Percentiles rank a stretch among this genome's conserved stretches.
phyloP scores from a whole-genome alignment of 2,113 vertebrate species.

The Addax nasomaculatus region DNA sequence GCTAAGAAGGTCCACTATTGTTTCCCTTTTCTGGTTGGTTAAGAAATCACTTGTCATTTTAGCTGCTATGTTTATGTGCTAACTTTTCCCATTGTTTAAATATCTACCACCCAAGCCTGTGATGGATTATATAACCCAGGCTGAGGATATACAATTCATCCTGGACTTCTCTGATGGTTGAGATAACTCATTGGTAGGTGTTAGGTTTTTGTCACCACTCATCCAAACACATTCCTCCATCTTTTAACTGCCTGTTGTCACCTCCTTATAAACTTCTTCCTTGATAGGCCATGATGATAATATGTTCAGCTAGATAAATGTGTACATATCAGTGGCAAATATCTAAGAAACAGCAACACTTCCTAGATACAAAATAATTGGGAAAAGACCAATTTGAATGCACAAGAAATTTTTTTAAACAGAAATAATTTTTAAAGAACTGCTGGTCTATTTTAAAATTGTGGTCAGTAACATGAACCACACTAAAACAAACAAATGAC shows the following conservation, averaged over 20 bases:
- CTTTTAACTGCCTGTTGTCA: constrained; percentile 22
- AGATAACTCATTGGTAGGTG: background rate
- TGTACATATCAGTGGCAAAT: background rate
- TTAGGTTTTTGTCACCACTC: constrained; percentile 26
- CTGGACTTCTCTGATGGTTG: constrained; percentile 5
- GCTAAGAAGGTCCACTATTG: background rate
- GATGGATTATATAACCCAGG: constrained; percentile 3
- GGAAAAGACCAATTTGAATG: background rate
- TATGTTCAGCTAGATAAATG: constrained; percentile 20
- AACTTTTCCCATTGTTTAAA: constrained; percentile 30
- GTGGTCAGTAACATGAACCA: background rate
- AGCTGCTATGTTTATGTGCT: constrained; percentile 9
- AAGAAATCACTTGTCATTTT: constrained; percentile 32
- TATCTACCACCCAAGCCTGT: background rate
- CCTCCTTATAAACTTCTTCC: background rate
- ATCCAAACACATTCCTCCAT: constrained; percentile 14
- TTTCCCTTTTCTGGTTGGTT: constrained; percentile 27
- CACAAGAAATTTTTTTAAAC: constrained; percentile 12
- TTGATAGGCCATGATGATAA: background rate
- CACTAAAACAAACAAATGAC: background rate
- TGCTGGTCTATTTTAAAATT: constrained; percentile 4
- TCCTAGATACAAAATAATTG: background rate
- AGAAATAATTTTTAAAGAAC: constrained; percentile 33
- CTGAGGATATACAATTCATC: background rate
- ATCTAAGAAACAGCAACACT: constrained; percentile 6